A percentile compares a stretch with the other conserved stretches of the same genome.
phyloP scores from a whole-genome alignment of 2,113 vertebrate species.

The Donacobius atricapilla region DNA sequence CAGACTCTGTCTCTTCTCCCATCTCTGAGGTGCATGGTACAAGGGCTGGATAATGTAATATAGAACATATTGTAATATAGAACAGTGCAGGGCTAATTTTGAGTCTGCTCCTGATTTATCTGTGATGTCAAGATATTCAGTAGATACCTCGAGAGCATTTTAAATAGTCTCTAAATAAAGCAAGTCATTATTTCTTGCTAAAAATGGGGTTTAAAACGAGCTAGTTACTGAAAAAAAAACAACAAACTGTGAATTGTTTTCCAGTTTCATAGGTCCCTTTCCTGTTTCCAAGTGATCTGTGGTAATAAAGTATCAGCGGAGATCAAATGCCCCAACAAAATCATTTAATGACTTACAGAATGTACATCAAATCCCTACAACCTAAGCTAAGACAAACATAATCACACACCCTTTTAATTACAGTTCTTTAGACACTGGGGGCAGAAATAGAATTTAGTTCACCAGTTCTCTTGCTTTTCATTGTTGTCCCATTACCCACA shows the following conservation, averaged over 20 bases:
- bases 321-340: not conserved
- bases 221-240: not conserved
- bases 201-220: not conserved
- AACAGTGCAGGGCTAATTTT: not conserved
- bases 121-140: not conserved
- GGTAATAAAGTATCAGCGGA: not conserved
- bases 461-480: not conserved
- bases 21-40: not conserved
- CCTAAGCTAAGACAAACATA: not conserved
- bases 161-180: constrained; percentile 38
- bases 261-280: not conserved
- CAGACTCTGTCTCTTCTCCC: not conserved
- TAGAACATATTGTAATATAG: not conserved
- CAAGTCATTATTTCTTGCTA: constrained; percentile 34
- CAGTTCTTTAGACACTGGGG: not conserved
- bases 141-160: constrained; percentile 5
- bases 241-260: not conserved
- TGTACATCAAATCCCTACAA: not conserved
- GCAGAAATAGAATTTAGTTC: not conserved
- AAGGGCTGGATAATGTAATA: not conserved
- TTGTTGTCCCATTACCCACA: not conserved
- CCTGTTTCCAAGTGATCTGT: not conserved
- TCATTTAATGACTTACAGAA: not conserved
- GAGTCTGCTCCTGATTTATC: constrained; percentile 13
- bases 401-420: not conserved